These are phyloP conservation scores for Yponomeuta cagnagella DNA, from an alignment of 2,888 invertebrate genomes.

Conservation along the genomic window DNA sequence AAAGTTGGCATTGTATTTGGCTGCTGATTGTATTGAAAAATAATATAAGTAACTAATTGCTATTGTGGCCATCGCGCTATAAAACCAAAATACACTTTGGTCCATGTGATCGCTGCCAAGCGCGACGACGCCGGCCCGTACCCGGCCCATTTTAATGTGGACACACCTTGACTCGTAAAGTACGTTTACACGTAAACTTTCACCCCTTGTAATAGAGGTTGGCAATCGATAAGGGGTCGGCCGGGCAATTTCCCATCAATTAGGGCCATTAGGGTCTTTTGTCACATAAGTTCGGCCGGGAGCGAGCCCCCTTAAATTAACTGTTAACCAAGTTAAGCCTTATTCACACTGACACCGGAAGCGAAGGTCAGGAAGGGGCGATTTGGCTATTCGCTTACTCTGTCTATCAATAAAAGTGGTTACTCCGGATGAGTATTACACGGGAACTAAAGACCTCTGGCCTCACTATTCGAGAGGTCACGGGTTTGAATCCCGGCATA, in stretches of 20 bases:
- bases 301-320: conserved; percentile 6
- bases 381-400: background rate
- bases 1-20: too few species aligned
- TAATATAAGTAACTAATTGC: too few species aligned
- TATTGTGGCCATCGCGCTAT: too few species aligned
- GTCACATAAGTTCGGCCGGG: conserved; percentile 7
- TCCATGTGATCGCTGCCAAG: too few species aligned
- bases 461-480: too few species aligned
- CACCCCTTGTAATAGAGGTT: conserved; percentile 5
- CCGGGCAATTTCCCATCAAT: conserved; percentile 12
- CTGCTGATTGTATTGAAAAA: too few species aligned
- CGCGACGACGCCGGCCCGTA: too few species aligned
- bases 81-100: too few species aligned
- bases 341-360: background rate
- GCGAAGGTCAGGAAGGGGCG: background rate
- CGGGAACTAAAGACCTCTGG: too few species aligned
- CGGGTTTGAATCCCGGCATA: too few species aligned
- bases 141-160: background rate
- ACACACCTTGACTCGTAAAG: background rate
- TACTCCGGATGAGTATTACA: background rate
- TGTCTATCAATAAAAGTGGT: background rate
- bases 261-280: conserved; percentile 12
- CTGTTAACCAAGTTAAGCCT: background rate
- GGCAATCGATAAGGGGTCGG: conserved; percentile 10
- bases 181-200: conserved; percentile 9